Conservation (phyloP, 2,797 vertebrate genomes). For the Craterocephalus amniculus region DNA sequence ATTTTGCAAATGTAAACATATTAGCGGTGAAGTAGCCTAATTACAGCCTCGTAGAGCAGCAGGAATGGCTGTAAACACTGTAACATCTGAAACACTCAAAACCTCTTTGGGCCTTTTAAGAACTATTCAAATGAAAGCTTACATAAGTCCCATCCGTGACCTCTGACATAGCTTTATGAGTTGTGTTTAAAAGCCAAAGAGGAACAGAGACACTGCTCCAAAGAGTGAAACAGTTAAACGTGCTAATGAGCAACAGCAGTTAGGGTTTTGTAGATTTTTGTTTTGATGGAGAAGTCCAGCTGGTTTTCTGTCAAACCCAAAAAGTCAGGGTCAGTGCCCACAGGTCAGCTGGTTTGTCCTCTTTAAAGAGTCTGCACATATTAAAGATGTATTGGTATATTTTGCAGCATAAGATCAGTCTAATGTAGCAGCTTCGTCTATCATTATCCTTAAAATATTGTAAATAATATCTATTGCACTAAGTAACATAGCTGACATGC, state of each 20-base stretch:
- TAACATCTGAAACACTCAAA: background rate
- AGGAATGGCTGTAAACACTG: background rate
- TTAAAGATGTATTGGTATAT: background rate
- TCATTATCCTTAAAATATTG: background rate
- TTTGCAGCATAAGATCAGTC: background rate
- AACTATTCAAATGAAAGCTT: background rate
- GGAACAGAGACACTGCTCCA: background rate
- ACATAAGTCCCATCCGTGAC: constrained; percentile 2
- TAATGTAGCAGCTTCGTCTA: background rate
- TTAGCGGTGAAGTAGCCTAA: background rate
- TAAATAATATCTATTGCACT: accelerated
- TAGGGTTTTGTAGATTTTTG: background rate
- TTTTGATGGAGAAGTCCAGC: background rate
- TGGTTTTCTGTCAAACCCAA: background rate
- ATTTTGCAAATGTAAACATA: background rate
- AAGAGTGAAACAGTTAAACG: constrained; percentile 3
- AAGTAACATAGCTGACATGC: background rate
- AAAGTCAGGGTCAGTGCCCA: background rate
- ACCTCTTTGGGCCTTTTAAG: background rate
- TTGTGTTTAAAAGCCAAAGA: constrained; percentile 10
- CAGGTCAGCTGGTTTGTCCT: constrained; percentile 12
- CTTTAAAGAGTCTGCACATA: background rate
- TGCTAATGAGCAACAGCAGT: constrained; percentile 10
- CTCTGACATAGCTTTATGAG: constrained; percentile 7
- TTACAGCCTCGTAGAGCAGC: background rate